These are phyloP conservation scores for Tenodera sinensis DNA, from an alignment of 2,888 invertebrate species.

Conservation along the genomic window DNA sequence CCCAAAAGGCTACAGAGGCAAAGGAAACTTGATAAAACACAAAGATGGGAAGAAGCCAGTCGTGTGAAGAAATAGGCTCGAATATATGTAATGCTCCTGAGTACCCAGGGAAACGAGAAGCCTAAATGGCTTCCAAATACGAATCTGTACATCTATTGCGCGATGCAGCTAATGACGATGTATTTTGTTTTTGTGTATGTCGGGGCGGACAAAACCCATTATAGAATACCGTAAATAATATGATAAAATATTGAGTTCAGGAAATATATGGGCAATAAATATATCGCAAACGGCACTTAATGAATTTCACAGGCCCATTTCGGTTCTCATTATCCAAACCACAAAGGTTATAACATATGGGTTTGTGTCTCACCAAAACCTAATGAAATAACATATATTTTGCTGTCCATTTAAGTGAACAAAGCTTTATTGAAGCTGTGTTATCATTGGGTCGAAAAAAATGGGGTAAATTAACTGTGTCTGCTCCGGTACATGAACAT, in stretches of 20 bases:
- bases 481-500: no score
- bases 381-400: no score
- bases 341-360: neutral
- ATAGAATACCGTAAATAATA: neutral
- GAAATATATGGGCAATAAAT: neutral
- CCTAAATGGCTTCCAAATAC: neutral
- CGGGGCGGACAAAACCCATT: neutral
- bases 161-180: neutral
- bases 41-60: no score
- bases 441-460: no score
- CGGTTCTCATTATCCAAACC: neutral
- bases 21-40: no score
- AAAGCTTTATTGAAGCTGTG: no score
- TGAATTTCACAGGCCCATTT: neutral
- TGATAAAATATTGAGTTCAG: neutral
- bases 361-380: neutral
- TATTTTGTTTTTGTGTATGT: neutral
- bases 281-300: neutral
- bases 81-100: no score
- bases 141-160: neutral
- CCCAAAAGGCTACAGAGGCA: no score
- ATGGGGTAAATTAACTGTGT: no score
- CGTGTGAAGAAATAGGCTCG: no score
- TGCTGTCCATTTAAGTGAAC: no score
- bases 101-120: no score